Percentiles rank a stretch among this genome's conserved stretches.
Conservation (phyloP, 2,888 invertebrate species). For the Pterostichus madidus region DNA sequence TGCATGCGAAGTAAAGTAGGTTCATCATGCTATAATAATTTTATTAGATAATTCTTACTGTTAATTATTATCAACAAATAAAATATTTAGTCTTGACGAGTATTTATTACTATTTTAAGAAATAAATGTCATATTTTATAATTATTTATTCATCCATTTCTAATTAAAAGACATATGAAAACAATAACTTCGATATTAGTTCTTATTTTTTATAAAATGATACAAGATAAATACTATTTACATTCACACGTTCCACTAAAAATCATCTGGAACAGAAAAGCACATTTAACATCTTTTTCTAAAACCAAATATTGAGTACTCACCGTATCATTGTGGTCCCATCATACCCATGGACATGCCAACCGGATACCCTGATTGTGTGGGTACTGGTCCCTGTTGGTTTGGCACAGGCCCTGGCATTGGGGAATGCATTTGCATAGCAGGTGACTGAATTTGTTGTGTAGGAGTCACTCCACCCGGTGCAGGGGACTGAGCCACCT, state of each 20-base stretch:
- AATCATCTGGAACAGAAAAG: conserved; percentile 48
- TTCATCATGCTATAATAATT: too few species aligned
- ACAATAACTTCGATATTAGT: conserved; percentile 21
- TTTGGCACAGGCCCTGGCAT: conserved; percentile 76
- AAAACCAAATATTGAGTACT: background rate
- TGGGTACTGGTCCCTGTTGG: conserved; percentile 62
- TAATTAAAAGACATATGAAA: conserved; percentile 46
- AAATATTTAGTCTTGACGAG: too few species aligned
- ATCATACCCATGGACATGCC: conserved; percentile 77
- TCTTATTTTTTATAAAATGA: conserved; percentile 25
- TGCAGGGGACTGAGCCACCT: conserved; percentile 78
- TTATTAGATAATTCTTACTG: too few species aligned
- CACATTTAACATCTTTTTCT: background rate
- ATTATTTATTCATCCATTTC: conserved; percentile 9
- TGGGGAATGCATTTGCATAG: conserved; percentile 81
- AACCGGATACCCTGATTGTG: conserved; percentile 75
- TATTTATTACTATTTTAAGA: too few species aligned
- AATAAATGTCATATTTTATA: background rate
- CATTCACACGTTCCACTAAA: conserved; percentile 4
- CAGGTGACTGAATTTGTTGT: conserved; percentile 80
- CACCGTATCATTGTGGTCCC: conserved; percentile 72
- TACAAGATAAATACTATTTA: conserved; percentile 31
- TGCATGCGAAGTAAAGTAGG: too few species aligned
- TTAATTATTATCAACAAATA: too few species aligned
- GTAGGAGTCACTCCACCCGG: conserved; percentile 78